Percentiles rank a stretch among this genome's conserved stretches.
phyloP scores from a whole-genome alignment of 2,797 vertebrate species.

The Eulemur albifrons region DNA sequence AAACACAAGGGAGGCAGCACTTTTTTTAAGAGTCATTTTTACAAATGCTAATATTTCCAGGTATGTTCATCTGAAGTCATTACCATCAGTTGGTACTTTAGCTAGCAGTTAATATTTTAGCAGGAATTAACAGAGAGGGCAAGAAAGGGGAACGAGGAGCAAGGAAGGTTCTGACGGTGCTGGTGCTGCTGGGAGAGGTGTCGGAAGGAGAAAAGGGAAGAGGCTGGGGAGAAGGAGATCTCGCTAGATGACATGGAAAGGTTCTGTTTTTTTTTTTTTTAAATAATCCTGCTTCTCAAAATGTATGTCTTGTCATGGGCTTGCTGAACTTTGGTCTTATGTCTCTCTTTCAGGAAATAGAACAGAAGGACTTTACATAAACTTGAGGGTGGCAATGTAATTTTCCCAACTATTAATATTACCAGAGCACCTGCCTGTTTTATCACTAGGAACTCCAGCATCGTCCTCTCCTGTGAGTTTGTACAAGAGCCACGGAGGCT shows the following conservation, averaged over 20 bases:
- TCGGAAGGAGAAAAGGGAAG: background rate
- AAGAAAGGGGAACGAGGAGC: background rate
- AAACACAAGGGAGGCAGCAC: too few relatives aligned
- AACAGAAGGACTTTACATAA: background rate
- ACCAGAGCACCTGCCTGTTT: background rate
- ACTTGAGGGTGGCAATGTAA: background rate
- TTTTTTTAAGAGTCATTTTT: background rate
- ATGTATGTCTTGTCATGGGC: background rate
- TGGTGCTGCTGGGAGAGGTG: background rate
- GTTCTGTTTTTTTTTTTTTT: background rate
- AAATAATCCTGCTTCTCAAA: background rate
- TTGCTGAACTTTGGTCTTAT: background rate
- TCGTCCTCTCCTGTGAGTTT: background rate
- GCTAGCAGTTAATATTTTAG: slow-evolving; percentile 11
- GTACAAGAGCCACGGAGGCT: background rate
- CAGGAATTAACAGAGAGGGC: background rate
- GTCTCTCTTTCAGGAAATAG: background rate
- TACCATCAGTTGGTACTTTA: background rate
- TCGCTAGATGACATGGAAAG: background rate
- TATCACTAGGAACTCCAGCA: background rate
- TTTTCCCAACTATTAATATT: background rate
- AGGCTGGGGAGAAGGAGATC: background rate
- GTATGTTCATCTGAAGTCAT: background rate
- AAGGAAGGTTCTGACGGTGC: background rate
- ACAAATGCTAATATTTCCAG: background rate